Percentiles rank a stretch among this genome's conserved stretches.
Conservation (phyloP, 2,113 vertebrate species). For the Epinephelus fuscoguttatus region DNA sequence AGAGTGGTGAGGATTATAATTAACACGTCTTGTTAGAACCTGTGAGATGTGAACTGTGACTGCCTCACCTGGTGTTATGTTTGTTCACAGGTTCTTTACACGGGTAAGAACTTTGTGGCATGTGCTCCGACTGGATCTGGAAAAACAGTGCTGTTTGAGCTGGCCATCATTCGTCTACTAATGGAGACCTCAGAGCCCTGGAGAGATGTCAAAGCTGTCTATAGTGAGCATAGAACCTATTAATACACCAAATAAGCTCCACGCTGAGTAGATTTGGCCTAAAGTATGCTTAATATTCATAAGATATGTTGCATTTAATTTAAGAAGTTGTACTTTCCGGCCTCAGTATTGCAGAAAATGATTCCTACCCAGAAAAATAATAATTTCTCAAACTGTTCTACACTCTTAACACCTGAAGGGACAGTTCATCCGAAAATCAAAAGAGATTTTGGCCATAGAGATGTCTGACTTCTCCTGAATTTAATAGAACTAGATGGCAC, state of each 20-base stretch:
- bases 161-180: constrained; percentile 94
- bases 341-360: no score
- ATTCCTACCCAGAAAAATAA: neutral
- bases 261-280: neutral
- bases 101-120: constrained; percentile 93
- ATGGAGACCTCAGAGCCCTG: constrained; percentile 93
- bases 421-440: no score
- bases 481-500: no score
- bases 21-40: constrained; percentile 4
- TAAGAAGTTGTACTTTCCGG: neutral
- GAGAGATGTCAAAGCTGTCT: constrained; percentile 95
- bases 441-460: no score
- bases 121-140: constrained; percentile 98
- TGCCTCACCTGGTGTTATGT: constrained; percentile 11
- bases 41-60: neutral
- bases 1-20: neutral
- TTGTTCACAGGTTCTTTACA: constrained; percentile 92
- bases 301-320: neutral
- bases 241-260: neutral
- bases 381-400: neutral
- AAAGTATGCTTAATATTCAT: neutral
- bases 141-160: constrained; percentile 96
- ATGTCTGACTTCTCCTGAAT: no score
- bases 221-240: constrained; percentile 74
- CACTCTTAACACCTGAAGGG: neutral